phyloP scores from a whole-genome alignment of 2,797 vertebrate genomes.

The Buceros bicornis region DNA sequence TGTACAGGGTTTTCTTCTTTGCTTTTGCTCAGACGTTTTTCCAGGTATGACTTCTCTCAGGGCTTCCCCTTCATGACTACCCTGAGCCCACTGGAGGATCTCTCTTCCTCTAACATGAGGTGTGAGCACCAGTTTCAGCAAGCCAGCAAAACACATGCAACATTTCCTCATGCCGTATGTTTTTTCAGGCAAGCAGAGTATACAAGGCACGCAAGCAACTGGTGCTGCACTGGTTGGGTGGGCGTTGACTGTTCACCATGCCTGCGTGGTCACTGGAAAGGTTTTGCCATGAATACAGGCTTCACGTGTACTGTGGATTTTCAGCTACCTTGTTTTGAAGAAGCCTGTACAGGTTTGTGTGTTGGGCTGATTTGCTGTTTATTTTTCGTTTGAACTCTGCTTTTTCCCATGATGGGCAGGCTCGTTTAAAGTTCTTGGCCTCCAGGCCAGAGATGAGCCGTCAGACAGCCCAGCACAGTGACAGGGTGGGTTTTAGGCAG shows the following conservation, averaged over 20 bases:
- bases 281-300: background rate
- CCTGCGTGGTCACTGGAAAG: background rate
- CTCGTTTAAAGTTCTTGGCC: background rate
- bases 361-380: background rate
- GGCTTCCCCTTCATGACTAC: rapidly evolving
- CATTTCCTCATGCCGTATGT: background rate
- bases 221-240: background rate
- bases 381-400: background rate
- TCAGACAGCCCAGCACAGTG: rapidly evolving
- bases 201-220: background rate
- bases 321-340: background rate
- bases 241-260: background rate
- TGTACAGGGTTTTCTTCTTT: background rate
- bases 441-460: background rate
- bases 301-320: background rate
- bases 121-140: background rate
- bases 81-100: background rate
- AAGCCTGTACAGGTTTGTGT: background rate
- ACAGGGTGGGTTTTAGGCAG: rapidly evolving
- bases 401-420: background rate
- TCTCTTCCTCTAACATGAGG: rapidly evolving
- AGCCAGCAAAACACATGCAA: background rate
- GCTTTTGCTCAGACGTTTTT: background rate
- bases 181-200: background rate
- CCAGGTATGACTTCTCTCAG: background rate